phyloP scores from a whole-genome alignment of 2,797 vertebrate genomes.

The Dipus sagitta region DNA sequence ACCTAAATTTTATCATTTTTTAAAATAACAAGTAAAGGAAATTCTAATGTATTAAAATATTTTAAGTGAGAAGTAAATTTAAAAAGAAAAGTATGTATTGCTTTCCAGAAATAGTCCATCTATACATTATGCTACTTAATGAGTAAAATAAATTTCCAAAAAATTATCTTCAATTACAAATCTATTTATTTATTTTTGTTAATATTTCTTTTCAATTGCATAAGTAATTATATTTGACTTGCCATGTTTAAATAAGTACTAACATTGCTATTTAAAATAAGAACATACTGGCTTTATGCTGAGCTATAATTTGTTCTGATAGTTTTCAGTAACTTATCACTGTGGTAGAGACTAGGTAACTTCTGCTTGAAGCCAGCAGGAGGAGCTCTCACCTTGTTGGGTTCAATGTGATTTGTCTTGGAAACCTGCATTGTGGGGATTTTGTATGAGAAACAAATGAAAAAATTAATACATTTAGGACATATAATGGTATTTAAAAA shows the following conservation, averaged over 20 bases:
- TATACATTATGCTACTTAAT: neutral
- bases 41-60: neutral
- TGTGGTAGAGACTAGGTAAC: neutral
- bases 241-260: neutral
- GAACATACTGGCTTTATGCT: neutral
- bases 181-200: neutral
- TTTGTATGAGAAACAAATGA: constrained; percentile 41
- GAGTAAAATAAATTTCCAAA: constrained; percentile 18
- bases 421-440: constrained; percentile 58
- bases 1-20: neutral
- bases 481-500: neutral
- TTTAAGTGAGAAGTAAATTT: neutral
- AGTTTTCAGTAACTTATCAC: neutral
- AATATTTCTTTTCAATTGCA: neutral
- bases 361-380: constrained; percentile 77
- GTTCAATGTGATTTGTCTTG: constrained; percentile 61
- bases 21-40: neutral
- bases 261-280: constrained; percentile 44
- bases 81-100: neutral
- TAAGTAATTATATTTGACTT: no score
- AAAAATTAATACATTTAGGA: constrained; percentile 13
- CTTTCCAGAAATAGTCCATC: neutral
- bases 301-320: neutral
- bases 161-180: neutral
- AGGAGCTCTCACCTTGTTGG: constrained; percentile 80